Evolutionary conservation across 2,888 invertebrate species (phyloP).

Genomic region (Dryomyza anilis): DNA sequence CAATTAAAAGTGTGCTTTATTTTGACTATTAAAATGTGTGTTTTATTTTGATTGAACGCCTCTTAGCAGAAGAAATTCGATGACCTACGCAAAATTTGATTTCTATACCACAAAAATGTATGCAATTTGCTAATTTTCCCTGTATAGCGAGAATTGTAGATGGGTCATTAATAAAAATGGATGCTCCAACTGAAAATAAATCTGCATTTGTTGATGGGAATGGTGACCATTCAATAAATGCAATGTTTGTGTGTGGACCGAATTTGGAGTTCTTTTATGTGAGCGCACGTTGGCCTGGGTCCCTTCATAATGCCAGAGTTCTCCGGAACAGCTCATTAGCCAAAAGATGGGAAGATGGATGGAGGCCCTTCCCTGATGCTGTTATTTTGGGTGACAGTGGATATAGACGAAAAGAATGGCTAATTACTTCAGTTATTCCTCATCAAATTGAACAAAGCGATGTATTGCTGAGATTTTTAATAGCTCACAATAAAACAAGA

Average conservation of each 20-base stretch:
- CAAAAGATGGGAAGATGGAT: conserved; percentile 14
- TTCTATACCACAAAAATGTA: neutral
- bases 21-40: neutral
- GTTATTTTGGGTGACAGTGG: conserved; percentile 21
- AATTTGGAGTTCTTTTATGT: neutral
- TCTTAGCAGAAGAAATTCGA: neutral
- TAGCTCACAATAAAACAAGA: conserved; percentile 2
- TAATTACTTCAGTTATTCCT: no score
- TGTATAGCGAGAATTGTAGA: no score
- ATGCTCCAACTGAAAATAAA: no score
- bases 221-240: neutral
- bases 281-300: conserved; percentile 7
- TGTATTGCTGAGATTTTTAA: conserved; percentile 1
- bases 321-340: conserved; percentile 21
- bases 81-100: neutral
- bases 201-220: neutral
- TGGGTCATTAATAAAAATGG: no score
- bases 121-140: no score
- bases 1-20: neutral
- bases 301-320: conserved; percentile 24
- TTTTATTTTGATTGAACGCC: no score
- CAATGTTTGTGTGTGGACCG: neutral
- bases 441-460: no score
- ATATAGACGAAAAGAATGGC: conserved; percentile 13
- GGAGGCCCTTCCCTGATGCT: conserved; percentile 19